Evolutionary conservation across 2,797 vertebrate genomes (phyloP), one percentile per base, ranked within the genome.

Genomic region (Distichodus sexfasciatus): DNA sequence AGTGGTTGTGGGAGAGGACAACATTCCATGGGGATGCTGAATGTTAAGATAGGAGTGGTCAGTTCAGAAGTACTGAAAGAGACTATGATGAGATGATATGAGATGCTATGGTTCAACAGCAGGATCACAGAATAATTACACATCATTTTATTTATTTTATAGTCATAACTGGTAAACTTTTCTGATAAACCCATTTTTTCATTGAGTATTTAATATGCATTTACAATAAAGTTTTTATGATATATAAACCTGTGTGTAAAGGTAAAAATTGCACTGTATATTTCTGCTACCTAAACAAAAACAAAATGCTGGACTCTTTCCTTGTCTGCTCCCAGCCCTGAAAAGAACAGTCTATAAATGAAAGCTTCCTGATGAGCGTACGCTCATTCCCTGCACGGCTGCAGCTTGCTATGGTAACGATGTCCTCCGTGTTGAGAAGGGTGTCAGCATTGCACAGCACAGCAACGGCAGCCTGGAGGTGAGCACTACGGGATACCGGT

Each of bases 361-460:
- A 35, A 21, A 57, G 33, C 33, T 38, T 57, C 54, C 19, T 57
- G 55, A 40, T 58, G 38, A 58, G 35, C 23, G 0, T 15, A 14
- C 17, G 55, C 15, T 11, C 35, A 40, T 58, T 58, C 54, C 33
- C 54, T 58, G 19, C 53, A 57, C 10, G 33, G 10, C 19, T 1
- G 10, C 6, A n/a, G 33, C 54, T 58, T 21, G 12, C 55, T 58
- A 58, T 58, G 35, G 55, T 58, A 58, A 58, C 55, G 33, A 24
- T 26, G 55, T 12, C 11, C 33, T 12, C 21, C 15, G 55, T 58
- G 55, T 40, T 40, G 10, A 58, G 21, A 17, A 23, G 33, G 9
- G 2, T 57, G 31, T 57, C 53, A 57, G 33, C 53, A 57, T 1
- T 3, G 53, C 53, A 31, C 33, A 57, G 33, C n/a, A 14, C 21